Percentiles rank a stretch among this genome's conserved stretches.
Evolutionary conservation across 2,113 vertebrate species (phyloP).

Genomic region (Antigone vipio): DNA sequence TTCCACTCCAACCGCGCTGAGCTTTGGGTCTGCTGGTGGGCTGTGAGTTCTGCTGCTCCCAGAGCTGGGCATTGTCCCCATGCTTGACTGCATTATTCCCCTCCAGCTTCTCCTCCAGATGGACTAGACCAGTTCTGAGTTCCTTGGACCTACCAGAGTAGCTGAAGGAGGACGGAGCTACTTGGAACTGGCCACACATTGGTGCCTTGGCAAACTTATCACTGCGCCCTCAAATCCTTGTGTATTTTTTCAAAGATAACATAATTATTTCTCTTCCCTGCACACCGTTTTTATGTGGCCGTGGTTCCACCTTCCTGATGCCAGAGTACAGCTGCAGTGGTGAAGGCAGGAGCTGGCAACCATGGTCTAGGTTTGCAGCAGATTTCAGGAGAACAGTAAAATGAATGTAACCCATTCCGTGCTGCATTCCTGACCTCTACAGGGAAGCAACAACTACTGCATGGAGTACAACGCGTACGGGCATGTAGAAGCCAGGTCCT

Average conservation of each 20-base stretch:
- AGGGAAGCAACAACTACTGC: conserved; percentile 33
- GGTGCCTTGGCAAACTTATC: not conserved
- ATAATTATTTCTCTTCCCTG: not conserved
- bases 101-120: not conserved
- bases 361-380: not conserved
- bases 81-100: not conserved
- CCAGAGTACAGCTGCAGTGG: not conserved
- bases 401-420: not conserved
- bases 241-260: not conserved
- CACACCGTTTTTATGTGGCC: accelerated
- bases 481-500: accelerated
- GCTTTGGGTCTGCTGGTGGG: not conserved
- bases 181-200: accelerated
- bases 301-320: not conserved
- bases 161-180: not conserved
- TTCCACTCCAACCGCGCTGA: not conserved
- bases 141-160: not conserved
- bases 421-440: conserved; percentile 56
- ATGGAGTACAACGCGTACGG: not conserved
- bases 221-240: accelerated
- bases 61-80: not conserved
- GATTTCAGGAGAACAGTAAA: not conserved
- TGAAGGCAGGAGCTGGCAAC: not conserved
- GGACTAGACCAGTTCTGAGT: not conserved
- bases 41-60: not conserved